Evolutionary conservation across 1,140 invertebrate species (phyloP), one percentile per base, ranked within the genome.

Genomic region (Drosophila simulans): DNA sequence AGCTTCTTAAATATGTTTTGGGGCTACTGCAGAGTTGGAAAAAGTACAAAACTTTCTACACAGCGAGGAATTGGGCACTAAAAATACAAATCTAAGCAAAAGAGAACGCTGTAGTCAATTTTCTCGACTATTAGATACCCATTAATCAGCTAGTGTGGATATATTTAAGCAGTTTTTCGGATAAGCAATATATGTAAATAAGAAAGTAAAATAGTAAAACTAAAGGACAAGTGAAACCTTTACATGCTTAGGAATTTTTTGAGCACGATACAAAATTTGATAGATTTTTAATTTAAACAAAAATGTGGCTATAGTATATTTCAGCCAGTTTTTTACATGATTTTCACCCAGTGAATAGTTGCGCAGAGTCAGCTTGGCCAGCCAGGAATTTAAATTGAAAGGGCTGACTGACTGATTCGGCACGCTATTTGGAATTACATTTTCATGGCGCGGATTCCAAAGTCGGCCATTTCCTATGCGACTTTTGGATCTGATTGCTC

Each of bases 391-490:
- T 56, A 70, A 56, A 69, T 70, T 34, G 20, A 69, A 70, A 57
- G 12, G 5, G n/a, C n/a, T 20, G 15, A 51, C n/a, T 20, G 15
- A 51, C 45, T 54, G 58, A 71, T 58, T 65, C 51, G 63, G 15
- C 43, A 35, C 57, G 56, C 78, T 58, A 57, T 74, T 78, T 62
- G 45, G 53, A 83, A 85, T 85, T 77, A 64, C 46, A 34, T 39
- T 65, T 62, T 73, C 73, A 69, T 85, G 54, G 37, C 65, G 43
- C 5, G 54, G 57, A 84, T 84, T 80, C 76, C 80, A 80, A 12
- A 39, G 56, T 15, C 35, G 57, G 12, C 42, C 39, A 49, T 40
- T 40, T 53, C 37, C 53, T 35, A 34, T 40, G 4, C 25, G 40
- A 75, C 34, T 64, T 73, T 57, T 53, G 35, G 59, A 59, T 57